These are phyloP conservation scores for Toxostoma redivivum DNA, from an alignment of 2,113 vertebrate genomes.

Conservation along the genomic window DNA sequence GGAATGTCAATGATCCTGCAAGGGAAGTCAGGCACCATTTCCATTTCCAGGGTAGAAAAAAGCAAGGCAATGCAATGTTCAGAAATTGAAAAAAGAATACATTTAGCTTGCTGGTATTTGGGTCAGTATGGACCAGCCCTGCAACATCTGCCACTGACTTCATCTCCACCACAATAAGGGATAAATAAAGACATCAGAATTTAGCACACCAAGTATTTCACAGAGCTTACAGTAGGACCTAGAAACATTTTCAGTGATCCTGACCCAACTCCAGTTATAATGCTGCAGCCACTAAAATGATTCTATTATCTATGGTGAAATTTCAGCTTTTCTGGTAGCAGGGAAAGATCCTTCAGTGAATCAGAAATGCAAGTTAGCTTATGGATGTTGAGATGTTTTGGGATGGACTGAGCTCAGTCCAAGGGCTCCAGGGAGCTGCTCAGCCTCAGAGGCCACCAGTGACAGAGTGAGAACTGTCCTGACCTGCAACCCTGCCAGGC, in stretches of 20 bases:
- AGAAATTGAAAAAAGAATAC: background rate
- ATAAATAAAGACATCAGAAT: background rate
- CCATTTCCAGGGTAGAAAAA: background rate
- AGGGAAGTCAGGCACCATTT: background rate
- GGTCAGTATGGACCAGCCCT: background rate
- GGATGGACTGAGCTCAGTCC: background rate
- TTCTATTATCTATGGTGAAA: background rate
- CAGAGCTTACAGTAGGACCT: background rate
- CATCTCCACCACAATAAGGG: background rate
- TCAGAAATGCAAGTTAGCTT: background rate
- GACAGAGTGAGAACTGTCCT: background rate
- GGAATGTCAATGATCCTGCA: background rate
- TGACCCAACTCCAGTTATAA: background rate
- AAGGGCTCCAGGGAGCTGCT: background rate
- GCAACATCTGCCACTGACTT: background rate
- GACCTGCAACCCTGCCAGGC: background rate
- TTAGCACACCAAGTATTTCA: background rate
- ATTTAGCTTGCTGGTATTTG: background rate
- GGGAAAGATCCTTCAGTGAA: background rate
- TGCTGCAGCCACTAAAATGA: background rate
- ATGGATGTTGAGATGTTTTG: background rate
- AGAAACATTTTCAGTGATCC: background rate
- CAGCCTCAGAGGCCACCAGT: background rate
- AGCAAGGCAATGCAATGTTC: background rate
- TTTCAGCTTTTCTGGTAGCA: background rate